These are phyloP conservation scores for Pachycephala philippinensis DNA, from an alignment of 2,113 vertebrate species.

Conservation along the genomic window DNA sequence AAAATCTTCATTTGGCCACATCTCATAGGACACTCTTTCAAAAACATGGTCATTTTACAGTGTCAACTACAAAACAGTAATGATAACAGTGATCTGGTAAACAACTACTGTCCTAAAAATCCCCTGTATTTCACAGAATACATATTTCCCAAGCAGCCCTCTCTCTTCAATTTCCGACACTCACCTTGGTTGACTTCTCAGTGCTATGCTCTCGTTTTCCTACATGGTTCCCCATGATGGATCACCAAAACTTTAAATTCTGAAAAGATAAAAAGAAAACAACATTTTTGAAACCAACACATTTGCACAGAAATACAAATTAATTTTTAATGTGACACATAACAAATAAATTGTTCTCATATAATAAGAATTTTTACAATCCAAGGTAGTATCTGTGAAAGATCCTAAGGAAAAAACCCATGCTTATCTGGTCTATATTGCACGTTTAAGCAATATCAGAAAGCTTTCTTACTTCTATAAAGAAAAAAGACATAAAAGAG, in stretches of 20 bases:
- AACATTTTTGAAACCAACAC: not conserved
- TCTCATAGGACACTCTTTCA: not conserved
- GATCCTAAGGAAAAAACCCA: not conserved
- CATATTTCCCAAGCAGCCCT: not conserved
- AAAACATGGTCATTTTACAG: not conserved
- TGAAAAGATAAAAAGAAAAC: constrained; percentile 13
- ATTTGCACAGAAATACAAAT: not conserved
- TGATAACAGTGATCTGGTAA: not conserved
- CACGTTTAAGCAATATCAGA: not conserved
- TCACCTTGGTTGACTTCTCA: constrained; percentile 66
- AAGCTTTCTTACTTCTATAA: not conserved
- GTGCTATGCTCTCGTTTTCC: constrained; percentile 62
- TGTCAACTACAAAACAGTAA: not conserved
- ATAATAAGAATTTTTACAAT: not conserved
- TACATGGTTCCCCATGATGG: constrained; percentile 71
- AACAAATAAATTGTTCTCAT: not conserved
- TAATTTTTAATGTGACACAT: not conserved
- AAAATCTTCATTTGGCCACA: not conserved
- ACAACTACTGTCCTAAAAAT: not conserved
- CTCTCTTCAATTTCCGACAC: not conserved
- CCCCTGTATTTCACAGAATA: not conserved
- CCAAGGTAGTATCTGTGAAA: not conserved
- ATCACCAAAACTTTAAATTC: not conserved
- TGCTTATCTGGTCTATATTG: not conserved
- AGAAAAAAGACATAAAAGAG: not conserved